These are phyloP conservation scores for Trachemys scripta DNA, from an alignment of 2,113 vertebrate species.

Conservation along the genomic window DNA sequence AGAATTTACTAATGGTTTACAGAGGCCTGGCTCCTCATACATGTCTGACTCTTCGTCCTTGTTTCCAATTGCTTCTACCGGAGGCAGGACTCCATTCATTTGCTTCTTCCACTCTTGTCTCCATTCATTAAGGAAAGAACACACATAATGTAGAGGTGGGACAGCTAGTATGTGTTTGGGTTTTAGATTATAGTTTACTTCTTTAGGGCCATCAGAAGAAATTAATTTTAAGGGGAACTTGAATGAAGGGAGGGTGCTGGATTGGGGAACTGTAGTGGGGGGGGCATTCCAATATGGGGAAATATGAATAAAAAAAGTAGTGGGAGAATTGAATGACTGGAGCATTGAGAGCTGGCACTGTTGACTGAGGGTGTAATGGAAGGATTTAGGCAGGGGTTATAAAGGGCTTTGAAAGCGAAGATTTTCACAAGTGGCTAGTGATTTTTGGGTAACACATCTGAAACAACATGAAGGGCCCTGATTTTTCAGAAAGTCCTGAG, in stretches of 20 bases:
- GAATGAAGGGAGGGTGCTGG: neutral
- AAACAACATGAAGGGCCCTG: neutral
- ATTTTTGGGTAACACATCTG: slow-evolving; percentile 30
- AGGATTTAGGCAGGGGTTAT: neutral
- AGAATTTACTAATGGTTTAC: neutral
- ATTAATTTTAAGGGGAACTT: neutral
- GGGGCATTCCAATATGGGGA: neutral
- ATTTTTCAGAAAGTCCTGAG: neutral
- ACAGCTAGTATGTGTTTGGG: neutral
- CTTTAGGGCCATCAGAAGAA: neutral
- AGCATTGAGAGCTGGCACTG: neutral
- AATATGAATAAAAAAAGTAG: neutral
- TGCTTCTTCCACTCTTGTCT: neutral
- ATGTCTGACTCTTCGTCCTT: neutral
- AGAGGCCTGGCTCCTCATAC: neutral
- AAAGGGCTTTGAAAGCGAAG: neutral
- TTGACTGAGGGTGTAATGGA: neutral
- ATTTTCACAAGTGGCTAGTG: neutral
- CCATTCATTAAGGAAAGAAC: neutral
- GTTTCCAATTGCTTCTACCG: neutral
- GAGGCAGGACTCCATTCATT: neutral
- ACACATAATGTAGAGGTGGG: neutral
- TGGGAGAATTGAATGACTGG: neutral
- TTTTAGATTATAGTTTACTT: slow-evolving; percentile 3
- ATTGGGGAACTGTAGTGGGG: neutral